These are phyloP conservation scores for Tuta absoluta DNA, from an alignment of 2,888 invertebrate species.

Conservation along the genomic window DNA sequence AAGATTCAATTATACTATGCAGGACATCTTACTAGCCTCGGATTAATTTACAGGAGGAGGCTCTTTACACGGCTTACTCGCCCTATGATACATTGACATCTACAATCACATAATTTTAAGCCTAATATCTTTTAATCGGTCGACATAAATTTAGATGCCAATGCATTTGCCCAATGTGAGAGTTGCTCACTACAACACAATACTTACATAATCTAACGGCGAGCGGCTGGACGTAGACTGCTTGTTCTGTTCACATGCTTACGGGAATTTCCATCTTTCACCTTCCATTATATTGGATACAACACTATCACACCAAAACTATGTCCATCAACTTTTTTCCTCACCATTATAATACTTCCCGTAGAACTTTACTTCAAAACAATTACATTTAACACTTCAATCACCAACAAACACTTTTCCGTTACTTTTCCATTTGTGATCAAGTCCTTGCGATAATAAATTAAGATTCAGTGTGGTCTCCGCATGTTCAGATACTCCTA, in stretches of 20 bases:
- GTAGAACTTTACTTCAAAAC: conserved; percentile 51
- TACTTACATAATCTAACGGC: conserved; percentile 62
- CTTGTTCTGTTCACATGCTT: conserved; percentile 55
- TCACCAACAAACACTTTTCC: conserved; percentile 74
- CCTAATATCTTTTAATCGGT: conserved; percentile 57
- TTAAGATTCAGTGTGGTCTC: conserved; percentile 74
- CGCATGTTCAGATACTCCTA: conserved; percentile 53
- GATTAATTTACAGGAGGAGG: conserved; percentile 57
- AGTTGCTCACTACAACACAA: conserved; percentile 53
- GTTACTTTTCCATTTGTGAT: conserved; percentile 72
- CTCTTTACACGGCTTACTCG: conserved; percentile 47
- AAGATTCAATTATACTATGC: conserved; percentile 64
- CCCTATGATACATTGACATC: conserved; percentile 51
- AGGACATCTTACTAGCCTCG: conserved; percentile 56
- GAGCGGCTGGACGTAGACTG: conserved; percentile 59
- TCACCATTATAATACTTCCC: conserved; percentile 64
- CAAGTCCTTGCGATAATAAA: conserved; percentile 77
- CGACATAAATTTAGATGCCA: conserved; percentile 60
- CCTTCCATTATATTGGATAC: conserved; percentile 80
- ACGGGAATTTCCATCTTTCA: conserved; percentile 70
- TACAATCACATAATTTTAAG: conserved; percentile 57
- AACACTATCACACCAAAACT: conserved; percentile 79
- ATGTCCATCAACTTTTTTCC: conserved; percentile 69
- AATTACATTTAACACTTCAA: conserved; percentile 70
- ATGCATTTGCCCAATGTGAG: conserved; percentile 45